These are phyloP conservation scores for Agrochola circellaris DNA, from an alignment of 2,888 invertebrate species.

Conservation along the genomic window DNA sequence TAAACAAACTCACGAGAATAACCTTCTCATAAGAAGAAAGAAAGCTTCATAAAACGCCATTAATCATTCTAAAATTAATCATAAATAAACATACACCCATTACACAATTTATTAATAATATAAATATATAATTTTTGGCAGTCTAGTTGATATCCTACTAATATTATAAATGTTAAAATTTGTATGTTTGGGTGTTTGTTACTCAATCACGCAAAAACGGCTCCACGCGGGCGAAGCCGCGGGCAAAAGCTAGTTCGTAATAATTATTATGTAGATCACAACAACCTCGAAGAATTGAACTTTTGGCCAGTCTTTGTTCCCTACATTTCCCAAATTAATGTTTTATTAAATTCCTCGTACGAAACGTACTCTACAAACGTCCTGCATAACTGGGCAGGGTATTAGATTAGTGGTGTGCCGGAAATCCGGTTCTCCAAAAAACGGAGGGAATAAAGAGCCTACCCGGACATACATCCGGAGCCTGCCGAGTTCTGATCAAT, in stretches of 20 bases:
- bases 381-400: constrained; percentile 11
- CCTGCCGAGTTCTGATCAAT: background rate
- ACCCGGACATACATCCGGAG: constrained; percentile 37
- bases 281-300: background rate
- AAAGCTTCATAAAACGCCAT: too few species aligned
- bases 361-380: background rate
- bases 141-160: too few species aligned
- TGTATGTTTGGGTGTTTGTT: too few species aligned
- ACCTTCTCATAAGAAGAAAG: too few species aligned
- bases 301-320: background rate
- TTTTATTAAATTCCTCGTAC: constrained; percentile 17
- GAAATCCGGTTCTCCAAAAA: constrained; percentile 51
- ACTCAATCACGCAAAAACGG: too few species aligned
- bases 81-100: too few species aligned
- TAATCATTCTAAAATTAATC: too few species aligned
- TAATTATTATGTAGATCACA: background rate
- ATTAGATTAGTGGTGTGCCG: constrained; percentile 32
- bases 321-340: background rate
- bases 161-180: too few species aligned
- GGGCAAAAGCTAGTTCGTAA: background rate
- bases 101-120: too few species aligned
- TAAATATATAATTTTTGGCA: too few species aligned
- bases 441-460: constrained; percentile 29
- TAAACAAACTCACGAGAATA: too few species aligned
- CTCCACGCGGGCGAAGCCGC: too few species aligned